Percentiles rank a stretch among this genome's conserved stretches.
Evolutionary conservation across 1,140 invertebrate genomes (phyloP).

Genomic region (Phymastichus coffea): DNA sequence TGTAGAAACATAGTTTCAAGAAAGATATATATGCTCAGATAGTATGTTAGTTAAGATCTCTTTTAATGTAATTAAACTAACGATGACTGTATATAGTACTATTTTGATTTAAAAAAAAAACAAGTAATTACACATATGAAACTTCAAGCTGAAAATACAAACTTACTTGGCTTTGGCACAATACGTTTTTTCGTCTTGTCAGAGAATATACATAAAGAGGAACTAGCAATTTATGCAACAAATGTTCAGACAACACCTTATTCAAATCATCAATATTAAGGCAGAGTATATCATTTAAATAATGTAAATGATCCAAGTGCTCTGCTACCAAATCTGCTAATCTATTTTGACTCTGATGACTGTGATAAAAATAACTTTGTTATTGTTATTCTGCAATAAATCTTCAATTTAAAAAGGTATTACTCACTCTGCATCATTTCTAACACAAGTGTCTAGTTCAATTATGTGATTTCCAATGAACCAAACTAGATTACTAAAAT

Average conservation of each 20-base stretch:
- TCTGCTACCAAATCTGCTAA: conserved; percentile 94
- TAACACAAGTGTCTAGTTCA: conserved; percentile 92
- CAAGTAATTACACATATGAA: too few relatives aligned
- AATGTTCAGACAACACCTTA: conserved; percentile 92
- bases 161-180: conserved; percentile 51
- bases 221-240: conserved; percentile 89
- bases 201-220: conserved; percentile 94
- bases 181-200: conserved; percentile 50
- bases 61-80: too few relatives aligned
- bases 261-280: conserved; percentile 92
- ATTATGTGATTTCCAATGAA: conserved; percentile 98
- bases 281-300: conserved; percentile 94
- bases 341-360: conserved; percentile 87
- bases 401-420: conserved; percentile 1
- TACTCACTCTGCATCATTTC: conserved; percentile 91
- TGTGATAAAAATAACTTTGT: conserved; percentile 43
- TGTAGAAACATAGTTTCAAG: too few relatives aligned
- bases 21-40: too few relatives aligned
- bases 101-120: too few relatives aligned
- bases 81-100: too few relatives aligned
- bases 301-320: conserved; percentile 97
- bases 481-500: conserved; percentile 99
- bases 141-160: neutral
- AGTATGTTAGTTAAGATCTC: too few relatives aligned
- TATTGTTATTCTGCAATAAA: conserved; percentile 4